Conservation (phyloP, 2,797 vertebrate genomes). For the Clarias fuscus region DNA sequence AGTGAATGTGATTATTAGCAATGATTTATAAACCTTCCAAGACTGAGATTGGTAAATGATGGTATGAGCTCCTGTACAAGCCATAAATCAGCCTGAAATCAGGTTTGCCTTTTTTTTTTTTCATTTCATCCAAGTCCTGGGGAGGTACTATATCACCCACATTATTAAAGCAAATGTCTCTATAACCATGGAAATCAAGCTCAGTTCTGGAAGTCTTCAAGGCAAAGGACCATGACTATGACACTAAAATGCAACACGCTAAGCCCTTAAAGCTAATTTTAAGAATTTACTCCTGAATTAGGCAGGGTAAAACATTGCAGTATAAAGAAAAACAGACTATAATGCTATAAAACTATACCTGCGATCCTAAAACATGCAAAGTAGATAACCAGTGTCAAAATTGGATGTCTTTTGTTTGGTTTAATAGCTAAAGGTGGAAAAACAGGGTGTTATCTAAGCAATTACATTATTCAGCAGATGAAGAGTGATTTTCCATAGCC, state of each 20-base stretch:
- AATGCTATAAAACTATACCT: background rate
- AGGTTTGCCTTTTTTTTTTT: background rate
- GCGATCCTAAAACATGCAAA: background rate
- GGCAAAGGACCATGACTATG: background rate
- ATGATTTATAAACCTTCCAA: constrained; percentile 23
- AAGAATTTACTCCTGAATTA: background rate
- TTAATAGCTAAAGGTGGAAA: background rate
- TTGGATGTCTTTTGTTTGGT: background rate
- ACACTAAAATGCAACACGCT: background rate
- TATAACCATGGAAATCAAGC: constrained; percentile 16
- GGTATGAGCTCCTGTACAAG: constrained; percentile 7
- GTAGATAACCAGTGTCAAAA: background rate
- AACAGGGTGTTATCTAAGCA: background rate
- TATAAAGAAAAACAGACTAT: background rate
- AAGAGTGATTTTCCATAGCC: background rate
- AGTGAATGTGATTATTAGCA: constrained; percentile 26
- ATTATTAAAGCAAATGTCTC: constrained; percentile 11
- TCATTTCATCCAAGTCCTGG: background rate
- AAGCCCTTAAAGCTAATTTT: background rate
- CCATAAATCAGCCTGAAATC: constrained; percentile 28
- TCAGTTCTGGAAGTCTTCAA: background rate
- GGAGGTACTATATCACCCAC: constrained; percentile 13
- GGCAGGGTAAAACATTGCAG: too few relatives aligned
- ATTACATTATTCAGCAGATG: background rate
- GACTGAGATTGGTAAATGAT: constrained; percentile 19